A percentile compares a stretch with the other conserved stretches of the same genome.
Conservation (phyloP, 2,113 vertebrate genomes). For the Labeo catla region DNA sequence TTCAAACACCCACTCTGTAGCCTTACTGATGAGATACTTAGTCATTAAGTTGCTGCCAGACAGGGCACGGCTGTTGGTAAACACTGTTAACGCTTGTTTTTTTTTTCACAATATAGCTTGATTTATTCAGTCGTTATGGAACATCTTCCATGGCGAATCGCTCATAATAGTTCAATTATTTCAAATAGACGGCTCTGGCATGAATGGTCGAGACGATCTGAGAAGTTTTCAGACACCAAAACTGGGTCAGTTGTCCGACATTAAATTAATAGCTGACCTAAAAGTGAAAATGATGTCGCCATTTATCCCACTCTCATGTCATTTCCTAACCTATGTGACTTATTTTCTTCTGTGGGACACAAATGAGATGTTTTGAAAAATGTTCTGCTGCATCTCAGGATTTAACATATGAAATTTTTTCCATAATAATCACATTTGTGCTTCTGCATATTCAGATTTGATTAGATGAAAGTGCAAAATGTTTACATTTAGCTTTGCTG, state of each 20-base stretch:
- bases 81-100: constrained; percentile 22
- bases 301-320: not conserved
- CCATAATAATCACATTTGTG: not conserved
- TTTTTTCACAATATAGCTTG: constrained; percentile 11
- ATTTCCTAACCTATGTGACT: not conserved
- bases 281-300: not conserved
- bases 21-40: constrained; percentile 37
- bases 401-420: not conserved
- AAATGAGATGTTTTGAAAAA: not conserved
- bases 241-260: not conserved
- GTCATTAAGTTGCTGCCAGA: constrained; percentile 20
- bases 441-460: not conserved
- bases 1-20: constrained; percentile 35
- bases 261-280: constrained; percentile 12
- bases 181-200: not conserved
- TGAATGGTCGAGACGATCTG: not conserved
- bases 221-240: not conserved
- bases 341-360: not conserved
- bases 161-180: constrained; percentile 28
- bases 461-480: not conserved
- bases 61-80: constrained; percentile 15
- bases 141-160: not conserved
- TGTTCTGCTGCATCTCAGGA: not conserved
- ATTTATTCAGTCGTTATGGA: constrained; percentile 2
- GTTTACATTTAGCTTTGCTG: not conserved